Percentiles rank a stretch among this genome's conserved stretches.
phyloP scores from a whole-genome alignment of 2,113 vertebrate species.

The Boleophthalmus pectinirostris region DNA sequence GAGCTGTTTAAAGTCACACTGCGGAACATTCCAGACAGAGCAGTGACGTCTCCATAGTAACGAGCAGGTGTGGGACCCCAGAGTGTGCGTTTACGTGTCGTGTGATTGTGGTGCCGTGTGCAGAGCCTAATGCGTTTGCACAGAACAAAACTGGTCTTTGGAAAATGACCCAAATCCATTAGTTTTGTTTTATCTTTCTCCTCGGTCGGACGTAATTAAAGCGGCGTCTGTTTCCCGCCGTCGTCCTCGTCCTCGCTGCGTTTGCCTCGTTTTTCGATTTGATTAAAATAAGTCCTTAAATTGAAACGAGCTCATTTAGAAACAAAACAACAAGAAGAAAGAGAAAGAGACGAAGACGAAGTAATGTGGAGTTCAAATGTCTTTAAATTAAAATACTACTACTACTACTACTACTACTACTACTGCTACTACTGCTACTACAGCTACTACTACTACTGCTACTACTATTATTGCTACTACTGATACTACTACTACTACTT shows the following conservation, averaged over 20 bases:
- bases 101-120: neutral
- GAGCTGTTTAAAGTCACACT: no score
- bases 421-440: neutral
- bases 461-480: no score
- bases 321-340: neutral
- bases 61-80: no score
- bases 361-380: no score
- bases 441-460: no score
- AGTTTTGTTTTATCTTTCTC: conserved; percentile 47
- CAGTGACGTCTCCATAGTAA: no score
- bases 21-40: no score
- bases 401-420: no score
- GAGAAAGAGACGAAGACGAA: neutral
- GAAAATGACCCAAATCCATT: conserved; percentile 52
- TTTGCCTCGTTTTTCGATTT: conserved; percentile 39
- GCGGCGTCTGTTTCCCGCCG: conserved; percentile 44
- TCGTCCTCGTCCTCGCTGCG: conserved; percentile 29
- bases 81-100: neutral
- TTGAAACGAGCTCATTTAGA: conserved; percentile 57
- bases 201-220: conserved; percentile 50
- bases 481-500: no score
- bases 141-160: conserved; percentile 14
- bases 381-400: neutral
- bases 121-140: neutral
- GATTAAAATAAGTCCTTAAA: conserved; percentile 62